These are phyloP conservation scores for Drosophila stalkeri DNA, from an alignment of 2,888 invertebrate species.

Conservation along the genomic window DNA sequence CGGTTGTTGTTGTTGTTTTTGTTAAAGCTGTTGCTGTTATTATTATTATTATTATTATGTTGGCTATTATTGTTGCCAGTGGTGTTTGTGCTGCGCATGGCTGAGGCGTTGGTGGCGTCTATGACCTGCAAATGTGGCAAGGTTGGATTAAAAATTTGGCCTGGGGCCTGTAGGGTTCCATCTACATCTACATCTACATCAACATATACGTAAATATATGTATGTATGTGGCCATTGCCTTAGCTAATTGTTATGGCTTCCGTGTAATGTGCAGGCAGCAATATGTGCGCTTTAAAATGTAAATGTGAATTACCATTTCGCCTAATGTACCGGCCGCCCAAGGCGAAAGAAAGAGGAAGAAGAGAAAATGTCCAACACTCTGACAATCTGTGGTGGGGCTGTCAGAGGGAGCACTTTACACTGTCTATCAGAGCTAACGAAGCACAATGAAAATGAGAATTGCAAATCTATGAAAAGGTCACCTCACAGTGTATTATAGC, in stretches of 20 bases:
- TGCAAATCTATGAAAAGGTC: slow-evolving; percentile 62
- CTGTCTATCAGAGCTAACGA: slow-evolving; percentile 53
- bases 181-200: not conserved
- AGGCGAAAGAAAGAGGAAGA: slow-evolving; percentile 1
- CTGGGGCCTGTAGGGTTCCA: slow-evolving; percentile 6
- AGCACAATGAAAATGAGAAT: slow-evolving; percentile 20
- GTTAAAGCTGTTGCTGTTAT: slow-evolving; percentile 15
- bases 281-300: slow-evolving; percentile 53
- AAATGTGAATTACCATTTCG: slow-evolving; percentile 64
- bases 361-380: not conserved
- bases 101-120: slow-evolving; percentile 61
- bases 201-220: not conserved
- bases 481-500: slow-evolving; percentile 33
- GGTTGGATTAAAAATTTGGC: slow-evolving; percentile 51
- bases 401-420: slow-evolving; percentile 41
- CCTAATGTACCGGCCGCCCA: slow-evolving; percentile 57
- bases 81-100: slow-evolving; percentile 60
- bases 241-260: slow-evolving; percentile 52
- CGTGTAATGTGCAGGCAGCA: slow-evolving; percentile 20
- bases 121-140: slow-evolving; percentile 71
- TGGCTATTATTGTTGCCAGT: slow-evolving; percentile 50
- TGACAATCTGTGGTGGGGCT: slow-evolving; percentile 14
- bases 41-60: slow-evolving; percentile 17
- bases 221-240: slow-evolving; percentile 6
- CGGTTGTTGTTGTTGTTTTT: slow-evolving; percentile 44